Conservation (phyloP, 2,888 invertebrate species). For the Pasiphila rectangulata region DNA sequence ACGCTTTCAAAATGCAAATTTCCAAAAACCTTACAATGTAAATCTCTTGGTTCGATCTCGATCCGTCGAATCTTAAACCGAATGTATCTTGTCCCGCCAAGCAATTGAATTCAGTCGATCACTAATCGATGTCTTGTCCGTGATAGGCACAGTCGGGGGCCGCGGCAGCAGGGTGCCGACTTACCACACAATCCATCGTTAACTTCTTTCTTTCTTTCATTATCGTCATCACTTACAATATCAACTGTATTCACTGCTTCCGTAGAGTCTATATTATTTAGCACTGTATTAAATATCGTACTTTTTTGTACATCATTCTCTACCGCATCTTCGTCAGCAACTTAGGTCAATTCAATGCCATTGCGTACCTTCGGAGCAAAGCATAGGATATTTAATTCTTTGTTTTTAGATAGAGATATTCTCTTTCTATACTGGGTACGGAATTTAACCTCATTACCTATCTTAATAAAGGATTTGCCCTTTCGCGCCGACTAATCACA, state of each 20-base stretch:
- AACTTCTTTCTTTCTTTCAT: slow-evolving; percentile 80
- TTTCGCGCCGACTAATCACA: slow-evolving; percentile 81
- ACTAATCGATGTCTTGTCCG: slow-evolving; percentile 81
- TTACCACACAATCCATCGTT: slow-evolving; percentile 82
- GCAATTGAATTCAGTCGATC: slow-evolving; percentile 81
- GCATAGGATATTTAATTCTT: slow-evolving; percentile 57
- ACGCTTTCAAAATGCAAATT: slow-evolving; percentile 80
- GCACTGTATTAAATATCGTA: slow-evolving; percentile 60
- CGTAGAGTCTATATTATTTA: slow-evolving; percentile 65
- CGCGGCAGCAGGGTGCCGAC: slow-evolving; percentile 80
- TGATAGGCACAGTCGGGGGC: slow-evolving; percentile 79
- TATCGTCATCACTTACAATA: slow-evolving; percentile 64
- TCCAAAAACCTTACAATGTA: slow-evolving; percentile 76
- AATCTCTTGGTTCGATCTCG: slow-evolving; percentile 72
- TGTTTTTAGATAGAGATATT: slow-evolving; percentile 44
- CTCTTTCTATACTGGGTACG: slow-evolving; percentile 47
- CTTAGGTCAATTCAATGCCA: slow-evolving; percentile 46
- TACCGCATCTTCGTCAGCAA: slow-evolving; percentile 77
- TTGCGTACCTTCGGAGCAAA: slow-evolving; percentile 56
- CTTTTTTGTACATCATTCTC: slow-evolving; percentile 76
- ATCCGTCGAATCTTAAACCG: slow-evolving; percentile 66
- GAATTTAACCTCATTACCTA: slow-evolving; percentile 81
- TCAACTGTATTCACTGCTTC: slow-evolving; percentile 60
- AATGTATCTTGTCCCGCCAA: slow-evolving; percentile 67
- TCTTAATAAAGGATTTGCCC: slow-evolving; percentile 81